These are phyloP conservation scores for Chrysocyon brachyurus DNA, from an alignment of 2,797 vertebrate genomes.

Conservation along the genomic window DNA sequence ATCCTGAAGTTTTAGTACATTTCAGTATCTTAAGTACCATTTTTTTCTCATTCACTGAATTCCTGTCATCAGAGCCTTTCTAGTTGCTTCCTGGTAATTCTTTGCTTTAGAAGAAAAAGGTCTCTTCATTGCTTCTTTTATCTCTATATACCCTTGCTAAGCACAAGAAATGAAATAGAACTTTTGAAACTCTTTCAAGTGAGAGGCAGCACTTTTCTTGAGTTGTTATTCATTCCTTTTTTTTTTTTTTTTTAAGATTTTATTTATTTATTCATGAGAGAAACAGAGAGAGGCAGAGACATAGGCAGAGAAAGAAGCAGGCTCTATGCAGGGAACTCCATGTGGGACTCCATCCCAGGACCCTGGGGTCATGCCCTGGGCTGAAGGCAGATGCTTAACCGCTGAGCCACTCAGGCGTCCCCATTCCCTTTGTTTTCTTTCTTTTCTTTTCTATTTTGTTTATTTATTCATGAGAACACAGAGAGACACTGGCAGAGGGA, in stretches of 20 bases:
- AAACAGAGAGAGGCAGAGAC: too few species aligned
- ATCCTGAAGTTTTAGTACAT: constrained; percentile 24
- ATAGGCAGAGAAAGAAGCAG: too few species aligned
- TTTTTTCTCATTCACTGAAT: background rate
- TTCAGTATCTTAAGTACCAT: background rate
- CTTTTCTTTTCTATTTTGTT: too few species aligned
- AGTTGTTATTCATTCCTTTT: background rate
- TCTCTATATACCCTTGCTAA: background rate
- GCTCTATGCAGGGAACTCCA: too few species aligned
- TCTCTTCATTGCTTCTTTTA: background rate
- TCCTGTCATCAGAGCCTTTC: background rate
- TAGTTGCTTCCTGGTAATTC: background rate
- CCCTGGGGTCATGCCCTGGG: too few species aligned
- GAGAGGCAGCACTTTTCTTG: background rate
- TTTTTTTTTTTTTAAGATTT: background rate
- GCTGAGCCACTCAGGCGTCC: too few species aligned
- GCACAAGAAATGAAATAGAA: background rate
- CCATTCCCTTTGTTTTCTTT: too few species aligned
- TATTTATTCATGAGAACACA: too few species aligned
- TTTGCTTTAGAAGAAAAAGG: background rate
- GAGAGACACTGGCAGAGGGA: too few species aligned
- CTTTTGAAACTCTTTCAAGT: background rate
- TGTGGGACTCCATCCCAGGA: too few species aligned
- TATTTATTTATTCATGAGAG: too few species aligned
- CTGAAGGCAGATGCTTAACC: too few species aligned